Evolutionary conservation across 1,140 invertebrate species (phyloP).

Genomic region (Dinoponera quadriceps): DNA sequence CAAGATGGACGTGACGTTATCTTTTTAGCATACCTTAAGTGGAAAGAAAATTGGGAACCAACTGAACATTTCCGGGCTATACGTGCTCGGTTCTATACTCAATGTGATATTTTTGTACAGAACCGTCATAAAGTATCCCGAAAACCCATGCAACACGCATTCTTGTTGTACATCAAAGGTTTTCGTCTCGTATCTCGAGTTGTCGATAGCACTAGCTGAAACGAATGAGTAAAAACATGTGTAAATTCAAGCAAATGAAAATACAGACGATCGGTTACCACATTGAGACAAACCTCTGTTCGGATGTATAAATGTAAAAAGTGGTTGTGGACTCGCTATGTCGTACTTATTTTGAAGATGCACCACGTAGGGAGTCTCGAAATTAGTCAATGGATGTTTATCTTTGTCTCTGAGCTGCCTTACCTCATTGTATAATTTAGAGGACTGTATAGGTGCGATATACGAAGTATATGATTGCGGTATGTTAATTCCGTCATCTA

Average conservation of each 20-base stretch:
- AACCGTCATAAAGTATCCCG: constrained; percentile 96
- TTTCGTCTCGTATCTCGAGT: constrained; percentile 90
- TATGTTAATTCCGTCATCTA: constrained; percentile 95
- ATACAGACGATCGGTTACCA: not conserved
- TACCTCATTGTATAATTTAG: constrained; percentile 92
- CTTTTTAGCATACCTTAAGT: constrained; percentile 88
- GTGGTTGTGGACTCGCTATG: constrained; percentile 91
- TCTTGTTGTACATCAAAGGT: constrained; percentile 91
- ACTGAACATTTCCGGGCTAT: constrained; percentile 96
- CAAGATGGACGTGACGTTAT: not conserved
- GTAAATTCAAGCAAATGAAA: constrained; percentile 19
- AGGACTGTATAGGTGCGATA: constrained; percentile 93
- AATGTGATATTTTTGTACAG: constrained; percentile 94
- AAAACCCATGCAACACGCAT: constrained; percentile 95
- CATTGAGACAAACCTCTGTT: constrained; percentile 86
- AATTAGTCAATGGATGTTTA: constrained; percentile 87
- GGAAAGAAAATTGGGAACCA: constrained; percentile 99
- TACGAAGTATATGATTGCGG: constrained; percentile 96
- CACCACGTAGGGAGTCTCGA: constrained; percentile 97
- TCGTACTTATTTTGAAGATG: constrained; percentile 96
- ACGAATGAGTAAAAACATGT: constrained; percentile 73
- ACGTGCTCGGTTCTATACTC: constrained; percentile 95
- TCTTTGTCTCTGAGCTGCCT: constrained; percentile 86
- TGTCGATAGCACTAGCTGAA: constrained; percentile 88
- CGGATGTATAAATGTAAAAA: constrained; percentile 97